Evolutionary conservation across 2,888 invertebrate genomes (phyloP).

Genomic region (Gymnosoma rotundatum): DNA sequence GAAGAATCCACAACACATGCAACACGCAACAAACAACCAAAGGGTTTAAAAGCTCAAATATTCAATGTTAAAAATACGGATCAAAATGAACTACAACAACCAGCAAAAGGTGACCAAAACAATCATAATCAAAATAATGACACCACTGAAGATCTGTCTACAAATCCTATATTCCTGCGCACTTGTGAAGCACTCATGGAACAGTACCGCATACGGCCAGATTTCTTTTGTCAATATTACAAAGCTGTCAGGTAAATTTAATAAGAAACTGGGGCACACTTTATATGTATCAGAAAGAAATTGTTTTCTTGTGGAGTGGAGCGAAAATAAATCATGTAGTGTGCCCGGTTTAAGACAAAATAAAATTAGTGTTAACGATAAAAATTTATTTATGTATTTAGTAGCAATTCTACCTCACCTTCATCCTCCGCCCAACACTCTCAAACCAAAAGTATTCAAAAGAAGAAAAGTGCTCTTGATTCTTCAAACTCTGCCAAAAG

Average conservation of each 20-base stretch:
- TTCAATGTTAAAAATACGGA: neutral
- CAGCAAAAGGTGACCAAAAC: neutral
- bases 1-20: neutral
- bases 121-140: slow-evolving; percentile 42
- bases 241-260: slow-evolving; percentile 82
- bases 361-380: neutral
- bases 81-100: neutral
- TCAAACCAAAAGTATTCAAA: slow-evolving; percentile 53
- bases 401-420: slow-evolving; percentile 69
- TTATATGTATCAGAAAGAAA: too few species aligned
- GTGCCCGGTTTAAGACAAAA: too few species aligned
- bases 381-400: neutral
- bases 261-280: too few species aligned
- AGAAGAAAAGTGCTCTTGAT: slow-evolving; percentile 38
- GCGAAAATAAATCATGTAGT: too few species aligned
- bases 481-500: slow-evolving; percentile 63
- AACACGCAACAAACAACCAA: slow-evolving; percentile 1
- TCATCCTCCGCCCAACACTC: slow-evolving; percentile 66
- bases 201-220: slow-evolving; percentile 87
- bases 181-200: slow-evolving; percentile 85
- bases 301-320: too few species aligned
- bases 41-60: neutral
- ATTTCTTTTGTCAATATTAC: slow-evolving; percentile 89
- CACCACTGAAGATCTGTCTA: slow-evolving; percentile 68
- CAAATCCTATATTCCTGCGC: slow-evolving; percentile 79